A percentile compares a stretch with the other conserved stretches of the same genome.
These are phyloP conservation scores for Acrocephalus kingi DNA, from an alignment of 2,113 vertebrate genomes.

Conservation along the genomic window DNA sequence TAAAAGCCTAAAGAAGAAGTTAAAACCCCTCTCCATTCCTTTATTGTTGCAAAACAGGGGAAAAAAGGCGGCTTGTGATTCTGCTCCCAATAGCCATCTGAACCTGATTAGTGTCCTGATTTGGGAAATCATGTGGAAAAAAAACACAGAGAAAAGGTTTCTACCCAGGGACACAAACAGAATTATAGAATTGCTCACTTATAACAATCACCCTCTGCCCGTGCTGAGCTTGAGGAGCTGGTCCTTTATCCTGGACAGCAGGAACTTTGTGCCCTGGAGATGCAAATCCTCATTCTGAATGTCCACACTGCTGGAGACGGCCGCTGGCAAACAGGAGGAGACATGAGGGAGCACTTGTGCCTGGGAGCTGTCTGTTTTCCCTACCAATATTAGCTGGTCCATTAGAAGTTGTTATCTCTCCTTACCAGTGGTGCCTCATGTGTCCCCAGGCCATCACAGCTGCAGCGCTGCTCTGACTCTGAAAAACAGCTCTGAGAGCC, in stretches of 20 bases:
- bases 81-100: neutral
- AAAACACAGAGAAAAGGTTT: neutral
- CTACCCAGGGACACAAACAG: neutral
- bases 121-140: neutral
- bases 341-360: neutral
- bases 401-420: neutral
- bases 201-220: neutral
- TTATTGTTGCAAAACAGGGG: neutral
- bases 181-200: neutral
- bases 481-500: neutral
- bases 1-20: neutral
- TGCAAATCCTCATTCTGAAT: neutral
- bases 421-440: neutral
- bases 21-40: neutral
- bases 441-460: neutral
- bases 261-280: neutral
- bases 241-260: neutral
- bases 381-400: neutral
- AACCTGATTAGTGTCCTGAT: neutral
- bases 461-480: neutral
- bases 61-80: neutral
- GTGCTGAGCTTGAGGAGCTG: neutral
- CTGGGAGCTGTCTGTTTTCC: neutral
- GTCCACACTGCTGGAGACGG: accelerated
- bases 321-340: neutral